Base-by-base conservation (phyloP, 2,113 vertebrate genomes). In the Dendrocopos noguchii region DNA sequence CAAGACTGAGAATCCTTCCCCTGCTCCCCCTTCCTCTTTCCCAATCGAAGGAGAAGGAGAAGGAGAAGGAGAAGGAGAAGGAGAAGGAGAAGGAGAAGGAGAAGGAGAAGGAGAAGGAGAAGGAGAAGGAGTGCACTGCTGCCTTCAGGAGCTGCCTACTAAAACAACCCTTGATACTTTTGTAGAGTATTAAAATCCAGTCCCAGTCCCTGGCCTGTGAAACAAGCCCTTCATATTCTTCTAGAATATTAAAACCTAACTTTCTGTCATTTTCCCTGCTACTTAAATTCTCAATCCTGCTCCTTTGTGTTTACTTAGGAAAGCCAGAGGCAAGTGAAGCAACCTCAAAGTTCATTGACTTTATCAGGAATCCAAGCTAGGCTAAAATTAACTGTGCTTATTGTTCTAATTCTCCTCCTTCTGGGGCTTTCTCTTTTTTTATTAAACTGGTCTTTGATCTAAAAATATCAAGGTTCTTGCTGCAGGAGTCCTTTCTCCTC, bases 361-460 rank as follows among this genome's bases (percentile, higher is more conserved):
- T 81, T 50, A 73, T 21, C 77, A 36, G 46, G 68, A 61, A 36
- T 29, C 78, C 68, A 74, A 78, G 47, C 66, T 57, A 78, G 33
- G 71, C 46, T 88, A 77, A 94, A 93, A 60, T 79, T 84, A 94
- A 94, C 95, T 56, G 71, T 28, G 25, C 50, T 44, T 15, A 70
- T 93, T 94, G 86, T 90, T 91, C 77, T 91, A 90, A 94, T 65
- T 74, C 70, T 72, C 76, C 80, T 71, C 3, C 29, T 88, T 44
- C 22, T 5, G 36, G 9, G 2, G 22, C 28, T 70, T 39, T 5
- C 29, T 12, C 17, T 9, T 22, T 34, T 9, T 14, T 56, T 17
- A 79, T 79, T 29, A 56, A 91, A 80, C 13, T n/a, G 17, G 9
- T 19, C 72, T 87, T 82, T 87, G 80, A 79, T 95, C 61, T 84